Evolutionary conservation across 2,113 vertebrate species (phyloP).

Genomic region (Azemiops feae): DNA sequence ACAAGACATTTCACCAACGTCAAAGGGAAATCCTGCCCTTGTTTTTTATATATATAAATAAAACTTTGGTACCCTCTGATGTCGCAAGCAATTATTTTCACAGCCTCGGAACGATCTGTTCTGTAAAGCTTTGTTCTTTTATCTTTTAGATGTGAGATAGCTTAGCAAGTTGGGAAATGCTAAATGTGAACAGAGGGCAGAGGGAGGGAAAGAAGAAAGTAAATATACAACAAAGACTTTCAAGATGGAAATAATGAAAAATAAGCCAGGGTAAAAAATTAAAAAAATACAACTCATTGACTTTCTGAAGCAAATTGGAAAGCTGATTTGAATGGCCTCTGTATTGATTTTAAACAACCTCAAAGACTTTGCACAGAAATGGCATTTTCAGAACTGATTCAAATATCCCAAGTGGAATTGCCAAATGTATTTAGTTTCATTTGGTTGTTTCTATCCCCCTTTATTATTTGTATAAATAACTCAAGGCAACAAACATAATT

Average conservation of each 20-base stretch:
- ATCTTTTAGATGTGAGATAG: background rate
- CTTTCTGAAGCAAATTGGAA: background rate
- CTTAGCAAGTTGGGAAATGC: conserved; percentile 12
- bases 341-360: background rate
- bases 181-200: background rate
- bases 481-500: too few relatives aligned
- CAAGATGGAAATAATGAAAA: background rate
- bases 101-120: background rate
- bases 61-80: background rate
- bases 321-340: background rate
- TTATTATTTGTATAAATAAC: too few relatives aligned
- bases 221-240: background rate
- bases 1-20: background rate
- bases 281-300: conserved; percentile 1
- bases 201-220: conserved; percentile 8
- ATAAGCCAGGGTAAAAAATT: background rate
- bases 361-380: background rate
- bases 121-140: background rate
- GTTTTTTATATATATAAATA: too few relatives aligned
- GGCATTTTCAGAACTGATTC: background rate
- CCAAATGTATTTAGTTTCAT: too few relatives aligned
- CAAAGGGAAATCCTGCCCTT: background rate
- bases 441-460: too few relatives aligned
- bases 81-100: background rate
- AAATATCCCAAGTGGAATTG: background rate